phyloP scores from a whole-genome alignment of 2,113 vertebrate genomes.

The Theristicus caerulescens region DNA sequence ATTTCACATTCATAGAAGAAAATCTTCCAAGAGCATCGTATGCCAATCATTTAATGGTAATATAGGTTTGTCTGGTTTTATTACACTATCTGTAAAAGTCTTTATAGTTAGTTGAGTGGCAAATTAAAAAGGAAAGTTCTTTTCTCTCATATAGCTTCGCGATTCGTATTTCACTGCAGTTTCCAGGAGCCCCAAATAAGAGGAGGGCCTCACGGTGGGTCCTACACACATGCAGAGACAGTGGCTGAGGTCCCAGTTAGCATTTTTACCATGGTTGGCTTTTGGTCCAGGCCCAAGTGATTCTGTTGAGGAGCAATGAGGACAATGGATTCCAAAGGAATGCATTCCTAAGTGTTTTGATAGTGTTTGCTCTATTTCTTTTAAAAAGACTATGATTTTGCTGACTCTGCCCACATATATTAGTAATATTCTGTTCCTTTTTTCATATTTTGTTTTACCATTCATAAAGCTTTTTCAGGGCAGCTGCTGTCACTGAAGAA shows the following conservation, averaged over 20 bases:
- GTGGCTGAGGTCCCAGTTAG: not conserved
- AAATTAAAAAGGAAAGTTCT: not conserved
- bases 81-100: not conserved
- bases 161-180: not conserved
- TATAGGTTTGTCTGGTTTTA: not conserved
- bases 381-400: slow-evolving; percentile 25
- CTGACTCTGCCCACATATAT: slow-evolving; percentile 39
- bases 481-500: not conserved
- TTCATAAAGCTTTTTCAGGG: slow-evolving; percentile 21
- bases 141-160: not conserved
- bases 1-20: not conserved
- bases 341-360: slow-evolving; percentile 7
- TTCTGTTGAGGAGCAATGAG: not conserved
- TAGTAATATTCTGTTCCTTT: slow-evolving; percentile 26
- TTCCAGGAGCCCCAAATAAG: not conserved
- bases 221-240: not conserved
- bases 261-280: not conserved
- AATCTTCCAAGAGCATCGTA: not conserved
- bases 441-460: not conserved
- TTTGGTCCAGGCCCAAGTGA: not conserved
- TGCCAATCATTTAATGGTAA: not conserved
- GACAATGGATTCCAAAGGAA: slow-evolving; percentile 13
- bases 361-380: slow-evolving; percentile 40
- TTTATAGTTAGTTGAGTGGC: not conserved
- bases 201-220: not conserved